A percentile compares a stretch with the other conserved stretches of the same genome.
These are phyloP conservation scores for Menura novaehollandiae DNA, from an alignment of 2,113 vertebrate species.

Conservation along the genomic window DNA sequence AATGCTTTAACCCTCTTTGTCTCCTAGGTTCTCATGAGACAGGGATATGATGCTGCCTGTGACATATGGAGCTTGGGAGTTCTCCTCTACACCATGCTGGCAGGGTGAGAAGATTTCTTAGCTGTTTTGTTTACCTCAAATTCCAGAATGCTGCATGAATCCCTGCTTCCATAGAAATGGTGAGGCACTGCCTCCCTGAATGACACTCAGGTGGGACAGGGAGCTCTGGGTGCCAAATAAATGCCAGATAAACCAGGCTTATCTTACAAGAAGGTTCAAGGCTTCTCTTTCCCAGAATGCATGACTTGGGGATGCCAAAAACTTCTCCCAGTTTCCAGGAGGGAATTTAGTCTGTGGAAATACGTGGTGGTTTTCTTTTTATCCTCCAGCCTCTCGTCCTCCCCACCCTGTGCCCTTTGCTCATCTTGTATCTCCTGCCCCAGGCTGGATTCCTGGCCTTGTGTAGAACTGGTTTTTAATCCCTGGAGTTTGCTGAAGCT, in stretches of 20 bases:
- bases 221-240: neutral
- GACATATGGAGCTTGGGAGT: constrained; percentile 91
- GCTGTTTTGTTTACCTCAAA: neutral
- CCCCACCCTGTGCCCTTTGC: neutral
- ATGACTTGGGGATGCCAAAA: neutral
- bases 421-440: neutral
- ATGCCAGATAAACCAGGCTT: neutral
- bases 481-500: neutral
- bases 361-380: neutral
- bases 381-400: neutral
- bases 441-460: neutral
- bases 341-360: neutral
- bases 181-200: neutral
- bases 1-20: neutral
- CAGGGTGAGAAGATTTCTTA: constrained; percentile 73
- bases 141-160: neutral
- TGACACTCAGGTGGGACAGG: neutral
- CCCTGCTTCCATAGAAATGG: neutral
- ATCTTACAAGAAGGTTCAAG: neutral
- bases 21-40: constrained; percentile 84
- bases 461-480: neutral
- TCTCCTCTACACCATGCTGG: constrained; percentile 87
- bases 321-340: neutral
- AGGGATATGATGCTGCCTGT: constrained; percentile 88
- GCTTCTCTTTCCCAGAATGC: neutral